Evolutionary conservation across 2,113 vertebrate species (phyloP).

Genomic region (Myotis yumanensis): DNA sequence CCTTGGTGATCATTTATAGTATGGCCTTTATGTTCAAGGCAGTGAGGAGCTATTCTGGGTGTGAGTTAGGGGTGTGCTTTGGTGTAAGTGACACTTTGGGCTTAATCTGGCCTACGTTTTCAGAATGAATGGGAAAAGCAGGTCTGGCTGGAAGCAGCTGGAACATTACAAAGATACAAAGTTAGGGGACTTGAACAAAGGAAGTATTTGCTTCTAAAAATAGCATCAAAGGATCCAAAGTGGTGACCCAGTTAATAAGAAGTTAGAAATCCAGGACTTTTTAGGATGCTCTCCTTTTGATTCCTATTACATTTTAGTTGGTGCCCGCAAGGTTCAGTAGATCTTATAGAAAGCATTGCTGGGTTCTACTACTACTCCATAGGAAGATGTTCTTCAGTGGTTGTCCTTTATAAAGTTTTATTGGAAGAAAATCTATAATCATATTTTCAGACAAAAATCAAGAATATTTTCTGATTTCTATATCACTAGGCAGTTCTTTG

Average conservation of each 20-base stretch:
- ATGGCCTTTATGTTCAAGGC: background rate
- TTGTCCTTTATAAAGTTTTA: background rate
- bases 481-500: background rate
- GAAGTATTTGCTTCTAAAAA: slow-evolving; percentile 24
- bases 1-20: background rate
- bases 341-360: background rate
- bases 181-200: background rate
- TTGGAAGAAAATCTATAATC: background rate
- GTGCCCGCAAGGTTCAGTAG: background rate
- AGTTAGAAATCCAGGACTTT: background rate
- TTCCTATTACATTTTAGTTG: background rate
- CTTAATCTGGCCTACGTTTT: slow-evolving; percentile 39
- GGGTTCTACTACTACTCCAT: background rate
- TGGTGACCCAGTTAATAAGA: background rate
- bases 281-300: background rate
- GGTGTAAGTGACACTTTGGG: slow-evolving; percentile 11
- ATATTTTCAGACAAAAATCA: slow-evolving; percentile 26
- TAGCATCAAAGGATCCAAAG: background rate
- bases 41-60: background rate
- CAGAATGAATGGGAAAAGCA: background rate
- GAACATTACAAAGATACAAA: background rate
- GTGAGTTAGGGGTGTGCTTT: background rate
- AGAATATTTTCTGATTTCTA: background rate
- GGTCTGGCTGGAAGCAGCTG: background rate
- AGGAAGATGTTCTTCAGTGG: background rate